phyloP scores from a whole-genome alignment of 2,797 vertebrate species.

The Choloepus didactylus region DNA sequence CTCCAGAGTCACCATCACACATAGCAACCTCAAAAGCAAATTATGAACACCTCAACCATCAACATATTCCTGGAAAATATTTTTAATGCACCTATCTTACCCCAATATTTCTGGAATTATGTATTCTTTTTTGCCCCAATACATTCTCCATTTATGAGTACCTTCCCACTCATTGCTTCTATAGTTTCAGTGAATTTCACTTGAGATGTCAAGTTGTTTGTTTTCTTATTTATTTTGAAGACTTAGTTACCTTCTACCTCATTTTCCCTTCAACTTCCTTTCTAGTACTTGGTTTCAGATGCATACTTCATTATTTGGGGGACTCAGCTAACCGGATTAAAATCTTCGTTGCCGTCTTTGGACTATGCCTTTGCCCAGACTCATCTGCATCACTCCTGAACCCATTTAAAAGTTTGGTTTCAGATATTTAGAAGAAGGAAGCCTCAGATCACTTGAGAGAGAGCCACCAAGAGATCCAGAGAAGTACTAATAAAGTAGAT shows the following conservation, averaged over 20 bases:
- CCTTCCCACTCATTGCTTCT: neutral
- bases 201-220: neutral
- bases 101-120: neutral
- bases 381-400: neutral
- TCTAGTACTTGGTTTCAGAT: neutral
- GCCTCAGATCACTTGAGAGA: neutral
- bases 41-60: neutral
- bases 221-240: neutral
- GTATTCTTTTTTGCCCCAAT: neutral
- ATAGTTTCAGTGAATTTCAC: neutral
- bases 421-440: neutral
- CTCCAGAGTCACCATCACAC: rapidly evolving
- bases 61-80: neutral
- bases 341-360: neutral
- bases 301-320: neutral
- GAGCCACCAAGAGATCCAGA: neutral
- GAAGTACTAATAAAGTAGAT: neutral
- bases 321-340: neutral
- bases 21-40: no score
- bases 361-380: neutral
- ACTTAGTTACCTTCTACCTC: neutral
- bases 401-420: neutral
- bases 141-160: neutral
- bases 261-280: neutral
- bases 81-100: neutral